Percentiles rank a stretch among this genome's conserved stretches.
Evolutionary conservation across 2,888 invertebrate genomes (phyloP).

Genomic region (Noctua janthe): DNA sequence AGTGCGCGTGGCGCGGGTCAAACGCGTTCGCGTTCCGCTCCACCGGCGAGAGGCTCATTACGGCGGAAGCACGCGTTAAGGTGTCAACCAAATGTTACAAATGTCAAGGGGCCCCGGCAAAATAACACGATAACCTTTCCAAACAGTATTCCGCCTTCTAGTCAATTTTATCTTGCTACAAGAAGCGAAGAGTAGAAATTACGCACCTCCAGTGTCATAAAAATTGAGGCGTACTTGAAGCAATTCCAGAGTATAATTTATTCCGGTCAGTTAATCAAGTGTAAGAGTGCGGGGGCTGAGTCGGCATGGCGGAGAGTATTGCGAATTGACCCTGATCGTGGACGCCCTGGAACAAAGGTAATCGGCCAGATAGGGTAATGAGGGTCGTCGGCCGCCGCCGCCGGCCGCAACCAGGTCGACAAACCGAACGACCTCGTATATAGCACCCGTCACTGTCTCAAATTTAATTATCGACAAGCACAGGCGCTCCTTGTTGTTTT

Average conservation of each 20-base stretch:
- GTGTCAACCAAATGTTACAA: slow-evolving; percentile 46
- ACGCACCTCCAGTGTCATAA: slow-evolving; percentile 40
- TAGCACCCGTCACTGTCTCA: slow-evolving; percentile 55
- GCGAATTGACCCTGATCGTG: slow-evolving; percentile 70
- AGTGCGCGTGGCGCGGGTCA: slow-evolving; percentile 11
- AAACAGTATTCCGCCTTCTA: slow-evolving; percentile 8
- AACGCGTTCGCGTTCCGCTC: slow-evolving; percentile 44
- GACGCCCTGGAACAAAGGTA: slow-evolving; percentile 59
- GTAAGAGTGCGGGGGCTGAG: slow-evolving; percentile 65
- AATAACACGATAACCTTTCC: slow-evolving; percentile 27
- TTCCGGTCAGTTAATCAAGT: slow-evolving; percentile 63
- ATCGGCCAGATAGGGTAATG: slow-evolving; percentile 66
- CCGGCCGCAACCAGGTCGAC: slow-evolving; percentile 61
- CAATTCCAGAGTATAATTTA: slow-evolving; percentile 56
- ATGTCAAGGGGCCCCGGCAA: slow-evolving; percentile 29
- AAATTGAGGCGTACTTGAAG: slow-evolving; percentile 55
- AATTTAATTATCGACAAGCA: slow-evolving; percentile 60
- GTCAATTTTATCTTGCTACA: slow-evolving; percentile 8
- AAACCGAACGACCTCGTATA: slow-evolving; percentile 58
- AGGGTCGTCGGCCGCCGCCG: slow-evolving; percentile 65
- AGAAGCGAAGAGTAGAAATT: slow-evolving; percentile 32
- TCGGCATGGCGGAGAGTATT: slow-evolving; percentile 47
- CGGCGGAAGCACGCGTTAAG: slow-evolving; percentile 61
- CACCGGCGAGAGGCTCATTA: slow-evolving; percentile 44
- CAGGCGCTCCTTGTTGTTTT: slow-evolving; percentile 39